phyloP scores from a whole-genome alignment of 2,888 invertebrate genomes.

The Lumbricus terrestris region DNA sequence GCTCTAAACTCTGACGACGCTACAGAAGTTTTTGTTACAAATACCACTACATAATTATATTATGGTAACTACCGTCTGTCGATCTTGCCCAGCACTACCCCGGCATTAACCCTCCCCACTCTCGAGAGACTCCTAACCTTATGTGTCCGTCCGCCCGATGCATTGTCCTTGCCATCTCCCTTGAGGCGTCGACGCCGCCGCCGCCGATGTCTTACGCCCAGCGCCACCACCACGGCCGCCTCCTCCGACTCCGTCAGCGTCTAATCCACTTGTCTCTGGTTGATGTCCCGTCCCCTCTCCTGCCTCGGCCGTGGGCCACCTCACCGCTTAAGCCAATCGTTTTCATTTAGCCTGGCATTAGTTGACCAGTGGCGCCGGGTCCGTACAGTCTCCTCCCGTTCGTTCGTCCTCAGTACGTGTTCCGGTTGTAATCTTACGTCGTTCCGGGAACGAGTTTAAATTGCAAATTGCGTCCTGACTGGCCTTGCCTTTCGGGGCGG shows the following conservation, averaged over 20 bases:
- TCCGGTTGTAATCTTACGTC: background rate
- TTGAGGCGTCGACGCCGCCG: background rate
- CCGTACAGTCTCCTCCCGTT: background rate
- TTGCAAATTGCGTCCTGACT: constrained; percentile 14
- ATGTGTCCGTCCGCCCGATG: background rate
- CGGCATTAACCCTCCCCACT: background rate
- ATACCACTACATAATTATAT: background rate
- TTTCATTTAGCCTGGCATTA: constrained; percentile 3
- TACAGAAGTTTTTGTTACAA: too few species aligned
- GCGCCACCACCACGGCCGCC: background rate
- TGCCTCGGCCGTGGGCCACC: background rate
- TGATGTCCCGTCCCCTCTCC: background rate
- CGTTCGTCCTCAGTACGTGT: background rate
- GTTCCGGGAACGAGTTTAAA: background rate
- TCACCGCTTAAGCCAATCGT: background rate
- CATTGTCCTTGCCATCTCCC: background rate
- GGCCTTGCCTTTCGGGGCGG: background rate
- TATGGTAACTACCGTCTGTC: background rate
- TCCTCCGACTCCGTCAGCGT: background rate
- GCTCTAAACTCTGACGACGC: too few species aligned
- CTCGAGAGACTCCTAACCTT: background rate
- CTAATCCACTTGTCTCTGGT: background rate
- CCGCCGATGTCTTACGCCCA: background rate
- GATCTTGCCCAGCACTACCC: background rate
- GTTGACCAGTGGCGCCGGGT: background rate